Conservation (phyloP, 2,797 vertebrate species). For the Ceryle rudis region DNA sequence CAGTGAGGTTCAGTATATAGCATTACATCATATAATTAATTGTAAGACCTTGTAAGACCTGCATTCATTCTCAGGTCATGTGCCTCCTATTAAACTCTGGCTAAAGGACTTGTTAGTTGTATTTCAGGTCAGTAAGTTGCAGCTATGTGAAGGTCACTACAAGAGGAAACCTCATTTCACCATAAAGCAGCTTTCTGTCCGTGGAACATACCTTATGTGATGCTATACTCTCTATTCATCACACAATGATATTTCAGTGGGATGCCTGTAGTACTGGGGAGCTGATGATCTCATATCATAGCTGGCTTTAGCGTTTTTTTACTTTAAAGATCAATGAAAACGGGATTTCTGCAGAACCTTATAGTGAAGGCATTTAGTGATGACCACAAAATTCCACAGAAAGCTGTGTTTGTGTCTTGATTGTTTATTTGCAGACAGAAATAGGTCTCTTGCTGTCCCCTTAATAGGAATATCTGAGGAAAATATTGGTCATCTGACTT, state of each 20-base stretch:
- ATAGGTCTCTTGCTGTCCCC: neutral
- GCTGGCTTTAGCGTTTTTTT: neutral
- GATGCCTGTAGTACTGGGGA: neutral
- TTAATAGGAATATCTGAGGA: neutral
- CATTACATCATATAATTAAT: neutral
- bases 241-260: neutral
- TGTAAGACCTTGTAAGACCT: neutral
- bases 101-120: neutral
- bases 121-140: neutral
- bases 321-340: neutral
- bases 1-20: neutral
- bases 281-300: neutral
- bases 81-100: neutral
- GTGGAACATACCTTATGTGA: neutral
- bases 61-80: neutral
- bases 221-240: neutral
- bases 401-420: neutral
- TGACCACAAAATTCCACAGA: neutral
- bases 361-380: neutral
- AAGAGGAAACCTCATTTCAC: neutral
- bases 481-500: neutral
- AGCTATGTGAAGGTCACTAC: neutral
- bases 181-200: neutral
- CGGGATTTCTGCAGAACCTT: neutral
- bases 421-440: neutral